Conservation (phyloP, 2,113 vertebrate genomes). For the Plectropomus leopardus region DNA sequence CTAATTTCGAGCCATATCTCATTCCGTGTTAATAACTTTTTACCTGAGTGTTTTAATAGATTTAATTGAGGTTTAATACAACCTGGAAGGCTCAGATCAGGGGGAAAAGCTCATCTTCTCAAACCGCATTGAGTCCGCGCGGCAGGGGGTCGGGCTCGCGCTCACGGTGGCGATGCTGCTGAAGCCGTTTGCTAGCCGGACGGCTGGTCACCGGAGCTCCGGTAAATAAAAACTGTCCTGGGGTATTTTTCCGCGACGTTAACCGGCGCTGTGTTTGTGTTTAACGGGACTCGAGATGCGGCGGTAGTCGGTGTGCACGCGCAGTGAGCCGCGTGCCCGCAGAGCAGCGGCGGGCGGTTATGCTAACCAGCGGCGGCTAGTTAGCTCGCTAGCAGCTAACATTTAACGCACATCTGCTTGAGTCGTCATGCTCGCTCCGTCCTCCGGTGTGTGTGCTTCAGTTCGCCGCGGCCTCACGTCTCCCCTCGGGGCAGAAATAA, state of each 20-base stretch:
- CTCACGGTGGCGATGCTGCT: conserved; percentile 24
- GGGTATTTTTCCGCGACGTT: neutral
- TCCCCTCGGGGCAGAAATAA: neutral
- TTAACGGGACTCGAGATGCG: neutral
- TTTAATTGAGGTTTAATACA: rapidly evolving
- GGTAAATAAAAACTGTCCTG: neutral
- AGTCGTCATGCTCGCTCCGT: conserved; percentile 11
- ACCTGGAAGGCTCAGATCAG: neutral
- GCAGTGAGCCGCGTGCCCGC: neutral
- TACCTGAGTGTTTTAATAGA: too few species aligned
- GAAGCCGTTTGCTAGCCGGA: conserved; percentile 17
- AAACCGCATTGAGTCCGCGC: neutral
- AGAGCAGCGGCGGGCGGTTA: neutral
- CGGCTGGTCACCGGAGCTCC: neutral
- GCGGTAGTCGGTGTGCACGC: neutral
- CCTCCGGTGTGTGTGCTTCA: neutral
- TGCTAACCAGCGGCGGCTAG: conserved; percentile 1
- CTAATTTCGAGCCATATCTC: too few species aligned
- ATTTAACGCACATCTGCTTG: neutral
- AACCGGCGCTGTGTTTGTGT: neutral
- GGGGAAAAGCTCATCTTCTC: rapidly evolving
- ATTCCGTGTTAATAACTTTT: too few species aligned
- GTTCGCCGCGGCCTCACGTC: neutral
- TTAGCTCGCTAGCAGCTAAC: conserved; percentile 30
- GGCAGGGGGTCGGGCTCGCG: conserved; percentile 11